Conservation (phyloP, 1,140 invertebrate species). For the Trichonephila clavata region DNA sequence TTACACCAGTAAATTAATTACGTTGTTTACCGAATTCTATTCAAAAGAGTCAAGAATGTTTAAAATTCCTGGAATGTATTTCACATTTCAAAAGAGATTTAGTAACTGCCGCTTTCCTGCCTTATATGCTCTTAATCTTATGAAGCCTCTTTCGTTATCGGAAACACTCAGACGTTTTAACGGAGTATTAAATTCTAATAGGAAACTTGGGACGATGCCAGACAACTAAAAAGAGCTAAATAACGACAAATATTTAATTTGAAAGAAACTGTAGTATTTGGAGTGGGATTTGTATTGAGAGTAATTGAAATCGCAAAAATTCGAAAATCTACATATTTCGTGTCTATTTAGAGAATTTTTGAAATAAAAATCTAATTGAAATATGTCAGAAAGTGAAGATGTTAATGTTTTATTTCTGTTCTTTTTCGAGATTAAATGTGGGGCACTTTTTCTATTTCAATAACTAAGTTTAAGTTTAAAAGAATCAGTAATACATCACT, state of each 20-base stretch:
- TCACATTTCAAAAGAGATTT: not conserved
- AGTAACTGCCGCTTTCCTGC: not conserved
- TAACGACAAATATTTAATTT: not conserved
- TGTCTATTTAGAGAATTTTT: not conserved
- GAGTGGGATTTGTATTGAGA: not conserved
- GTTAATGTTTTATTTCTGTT: no score
- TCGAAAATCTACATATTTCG: not conserved
- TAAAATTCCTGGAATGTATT: not conserved
- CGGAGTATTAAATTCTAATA: not conserved
- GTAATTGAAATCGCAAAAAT: not conserved
- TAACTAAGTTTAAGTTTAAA: not conserved
- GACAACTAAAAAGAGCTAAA: not conserved
- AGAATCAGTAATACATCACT: not conserved
- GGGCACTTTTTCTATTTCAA: not conserved
- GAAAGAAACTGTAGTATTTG: not conserved
- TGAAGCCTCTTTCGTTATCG: not conserved
- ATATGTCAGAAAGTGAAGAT: not conserved
- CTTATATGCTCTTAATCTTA: not conserved
- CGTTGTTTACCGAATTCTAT: no score
- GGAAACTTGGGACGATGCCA: not conserved
- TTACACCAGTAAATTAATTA: no score
- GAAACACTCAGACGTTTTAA: not conserved
- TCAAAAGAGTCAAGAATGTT: no score
- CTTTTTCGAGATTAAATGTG: not conserved
- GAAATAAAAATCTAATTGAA: not conserved